These are phyloP conservation scores for Anoura caudifer DNA, from an alignment of 2,113 vertebrate species.

Conservation along the genomic window DNA sequence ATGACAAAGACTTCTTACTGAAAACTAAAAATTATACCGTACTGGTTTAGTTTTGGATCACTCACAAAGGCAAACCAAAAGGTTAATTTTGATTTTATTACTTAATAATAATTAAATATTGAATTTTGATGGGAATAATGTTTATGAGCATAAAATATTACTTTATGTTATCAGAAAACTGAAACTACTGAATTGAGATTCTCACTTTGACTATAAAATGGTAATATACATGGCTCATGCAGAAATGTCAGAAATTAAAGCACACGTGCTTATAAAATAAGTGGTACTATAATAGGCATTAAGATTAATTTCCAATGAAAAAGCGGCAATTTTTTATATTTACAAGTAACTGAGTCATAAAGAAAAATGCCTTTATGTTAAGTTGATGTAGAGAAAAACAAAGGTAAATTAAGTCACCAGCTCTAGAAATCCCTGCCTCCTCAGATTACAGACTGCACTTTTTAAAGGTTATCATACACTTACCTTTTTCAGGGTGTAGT, in stretches of 20 bases:
- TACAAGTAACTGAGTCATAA: neutral
- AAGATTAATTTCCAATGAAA: slow-evolving; percentile 18
- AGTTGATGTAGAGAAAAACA: neutral
- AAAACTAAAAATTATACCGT: neutral
- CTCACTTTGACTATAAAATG: slow-evolving; percentile 2
- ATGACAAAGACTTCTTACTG: neutral
- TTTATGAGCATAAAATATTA: neutral
- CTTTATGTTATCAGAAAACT: neutral
- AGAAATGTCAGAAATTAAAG: neutral
- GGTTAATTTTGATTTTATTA: neutral
- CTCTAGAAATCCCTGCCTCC: neutral
- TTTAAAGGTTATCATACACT: neutral
- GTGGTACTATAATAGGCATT: neutral
- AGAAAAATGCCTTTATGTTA: neutral
- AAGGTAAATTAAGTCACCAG: neutral
- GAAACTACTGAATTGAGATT: neutral
- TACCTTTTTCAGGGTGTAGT: slow-evolving; percentile 98
- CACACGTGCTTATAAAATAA: neutral
- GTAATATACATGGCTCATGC: neutral
- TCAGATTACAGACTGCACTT: neutral
- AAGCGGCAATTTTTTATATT: neutral
- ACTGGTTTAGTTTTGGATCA: neutral
- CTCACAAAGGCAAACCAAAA: neutral
- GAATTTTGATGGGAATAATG: neutral
- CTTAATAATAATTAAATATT: neutral